Evolutionary conservation across 2,113 vertebrate genomes (phyloP).

Genomic region (Grantiella picta): DNA sequence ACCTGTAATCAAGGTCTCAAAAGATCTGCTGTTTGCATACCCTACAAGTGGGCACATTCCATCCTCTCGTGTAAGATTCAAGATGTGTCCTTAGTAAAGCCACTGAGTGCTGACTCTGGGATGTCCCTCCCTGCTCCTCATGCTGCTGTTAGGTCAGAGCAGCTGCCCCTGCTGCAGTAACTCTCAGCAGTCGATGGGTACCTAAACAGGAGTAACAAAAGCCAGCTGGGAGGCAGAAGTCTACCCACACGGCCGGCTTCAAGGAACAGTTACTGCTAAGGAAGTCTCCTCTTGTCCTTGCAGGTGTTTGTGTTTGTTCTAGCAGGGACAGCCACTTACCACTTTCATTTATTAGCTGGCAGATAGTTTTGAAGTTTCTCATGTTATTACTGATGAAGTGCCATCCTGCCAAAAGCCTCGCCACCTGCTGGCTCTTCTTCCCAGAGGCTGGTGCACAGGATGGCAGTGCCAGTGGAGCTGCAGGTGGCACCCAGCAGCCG

Average conservation of each 20-base stretch:
- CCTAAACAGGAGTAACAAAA: background rate
- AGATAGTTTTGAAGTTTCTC: background rate
- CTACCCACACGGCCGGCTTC: background rate
- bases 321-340: background rate
- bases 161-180: background rate
- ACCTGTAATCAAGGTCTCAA: background rate
- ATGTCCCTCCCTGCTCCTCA: background rate
- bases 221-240: background rate
- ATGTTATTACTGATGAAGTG: background rate
- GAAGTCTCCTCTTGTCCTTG: background rate
- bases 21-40: background rate
- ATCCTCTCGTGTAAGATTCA: background rate
- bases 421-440: background rate
- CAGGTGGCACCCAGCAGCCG: background rate
- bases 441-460: background rate
- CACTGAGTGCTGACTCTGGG: background rate
- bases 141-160: background rate
- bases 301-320: background rate
- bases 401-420: background rate
- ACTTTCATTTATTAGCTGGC: background rate
- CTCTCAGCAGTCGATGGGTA: accelerated
- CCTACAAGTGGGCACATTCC: background rate
- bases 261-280: background rate
- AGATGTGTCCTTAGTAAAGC: background rate
- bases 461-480: accelerated